Evolutionary conservation across 2,797 vertebrate species (phyloP).

Genomic region (Gymnopithys bicolor): DNA sequence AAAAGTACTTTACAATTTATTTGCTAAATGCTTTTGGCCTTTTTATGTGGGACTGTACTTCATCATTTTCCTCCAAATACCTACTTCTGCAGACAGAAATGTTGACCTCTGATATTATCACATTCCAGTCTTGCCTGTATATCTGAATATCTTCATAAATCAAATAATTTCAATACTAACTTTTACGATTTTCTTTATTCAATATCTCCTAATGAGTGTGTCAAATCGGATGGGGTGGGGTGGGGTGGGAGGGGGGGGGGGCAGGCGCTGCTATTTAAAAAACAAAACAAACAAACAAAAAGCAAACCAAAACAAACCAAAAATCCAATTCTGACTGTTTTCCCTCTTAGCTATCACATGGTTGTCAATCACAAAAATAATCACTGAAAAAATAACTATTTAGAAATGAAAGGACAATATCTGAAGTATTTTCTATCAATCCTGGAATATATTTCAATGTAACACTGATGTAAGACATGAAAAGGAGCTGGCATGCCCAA

Average conservation of each 20-base stretch:
- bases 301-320: no score
- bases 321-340: not conserved
- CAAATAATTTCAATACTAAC: slow-evolving; percentile 43
- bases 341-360: not conserved
- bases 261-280: not conserved
- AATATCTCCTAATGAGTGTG: not conserved
- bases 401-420: slow-evolving; percentile 34
- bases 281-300: no score
- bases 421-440: not conserved
- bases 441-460: not conserved
- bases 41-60: slow-evolving; percentile 49
- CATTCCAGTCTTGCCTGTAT: slow-evolving; percentile 48
- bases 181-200: slow-evolving; percentile 52
- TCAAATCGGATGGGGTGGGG: not conserved
- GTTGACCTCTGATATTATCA: slow-evolving; percentile 65
- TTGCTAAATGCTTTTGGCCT: slow-evolving; percentile 40
- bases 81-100: slow-evolving; percentile 48
- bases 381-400: slow-evolving; percentile 3
- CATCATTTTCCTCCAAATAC: slow-evolving; percentile 52
- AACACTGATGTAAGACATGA: not conserved
- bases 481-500: not conserved
- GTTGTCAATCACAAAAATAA: slow-evolving; percentile 37
- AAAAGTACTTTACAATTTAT: slow-evolving; percentile 31
- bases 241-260: no score
- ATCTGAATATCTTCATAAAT: slow-evolving; percentile 54